Percentiles rank a stretch among this genome's conserved stretches.
These are phyloP conservation scores for Temnothorax unifasciatus DNA, from an alignment of 2,888 invertebrate genomes.

Conservation along the genomic window DNA sequence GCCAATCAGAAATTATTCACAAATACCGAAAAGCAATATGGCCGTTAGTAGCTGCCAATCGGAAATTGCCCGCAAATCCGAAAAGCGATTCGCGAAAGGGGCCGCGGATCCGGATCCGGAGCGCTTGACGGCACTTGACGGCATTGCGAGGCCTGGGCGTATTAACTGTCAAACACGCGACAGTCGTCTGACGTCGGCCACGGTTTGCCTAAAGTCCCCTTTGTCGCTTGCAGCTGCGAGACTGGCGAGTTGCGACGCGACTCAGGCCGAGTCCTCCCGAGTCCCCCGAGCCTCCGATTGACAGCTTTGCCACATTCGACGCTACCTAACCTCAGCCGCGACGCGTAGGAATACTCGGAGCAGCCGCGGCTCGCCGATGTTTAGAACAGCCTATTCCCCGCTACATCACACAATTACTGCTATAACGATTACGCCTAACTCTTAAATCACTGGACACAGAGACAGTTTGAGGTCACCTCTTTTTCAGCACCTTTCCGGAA, in stretches of 20 bases:
- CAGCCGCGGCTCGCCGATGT: not conserved
- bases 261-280: not conserved
- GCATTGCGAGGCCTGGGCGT: not conserved
- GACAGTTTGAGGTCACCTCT: not conserved
- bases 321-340: constrained; percentile 33
- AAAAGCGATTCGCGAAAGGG: not conserved
- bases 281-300: not conserved
- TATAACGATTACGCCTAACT: not conserved
- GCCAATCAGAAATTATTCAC: constrained; percentile 28
- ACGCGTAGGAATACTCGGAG: not conserved
- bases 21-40: constrained; percentile 42
- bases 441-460: not conserved
- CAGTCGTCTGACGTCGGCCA: not conserved
- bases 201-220: not conserved
- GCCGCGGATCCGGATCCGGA: too few relatives aligned
- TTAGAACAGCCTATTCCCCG: not conserved
- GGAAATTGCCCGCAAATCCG: constrained; percentile 8
- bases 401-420: not conserved
- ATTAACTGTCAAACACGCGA: not conserved
- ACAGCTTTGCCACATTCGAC: constrained; percentile 22
- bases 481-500: not conserved
- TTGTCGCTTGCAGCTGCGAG: not conserved
- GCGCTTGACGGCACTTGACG: too few relatives aligned
- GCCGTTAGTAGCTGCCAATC: constrained; percentile 29
- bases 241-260: not conserved